Percentiles rank a stretch among this genome's conserved stretches.
Evolutionary conservation across 1,140 invertebrate species (phyloP).

Genomic region (Neodiprion fabricii): DNA sequence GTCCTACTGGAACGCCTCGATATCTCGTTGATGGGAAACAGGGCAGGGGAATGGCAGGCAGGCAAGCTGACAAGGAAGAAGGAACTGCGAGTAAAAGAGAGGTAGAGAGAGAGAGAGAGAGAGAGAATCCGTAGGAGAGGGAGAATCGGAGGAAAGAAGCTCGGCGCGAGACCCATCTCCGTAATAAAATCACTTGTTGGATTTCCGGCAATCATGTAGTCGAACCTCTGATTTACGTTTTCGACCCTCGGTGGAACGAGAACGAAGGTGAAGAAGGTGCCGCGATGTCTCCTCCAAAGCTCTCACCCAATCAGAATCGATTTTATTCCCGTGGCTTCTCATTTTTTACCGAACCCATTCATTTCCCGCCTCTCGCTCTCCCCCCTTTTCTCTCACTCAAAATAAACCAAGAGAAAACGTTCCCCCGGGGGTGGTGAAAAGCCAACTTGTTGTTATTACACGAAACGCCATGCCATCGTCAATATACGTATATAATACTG

Average conservation of each 20-base stretch:
- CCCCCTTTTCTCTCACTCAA: no score
- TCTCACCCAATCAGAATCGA: background rate
- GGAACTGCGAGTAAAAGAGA: background rate
- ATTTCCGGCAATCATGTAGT: constrained; percentile 35
- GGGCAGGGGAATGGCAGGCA: background rate
- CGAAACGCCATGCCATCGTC: background rate
- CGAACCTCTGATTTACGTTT: constrained; percentile 32
- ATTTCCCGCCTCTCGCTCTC: background rate
- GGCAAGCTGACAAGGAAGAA: no score
- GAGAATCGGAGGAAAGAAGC: constrained; percentile 15
- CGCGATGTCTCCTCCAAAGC: background rate
- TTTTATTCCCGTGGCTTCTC: background rate
- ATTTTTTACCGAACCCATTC: background rate
- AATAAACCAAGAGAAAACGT: no score
- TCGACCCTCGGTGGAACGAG: background rate
- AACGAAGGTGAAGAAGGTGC: background rate
- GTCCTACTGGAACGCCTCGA: background rate
- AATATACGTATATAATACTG: background rate
- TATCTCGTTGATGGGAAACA: constrained; percentile 5
- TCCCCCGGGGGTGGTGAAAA: background rate
- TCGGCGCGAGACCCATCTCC: constrained; percentile 27
- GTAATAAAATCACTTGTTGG: constrained; percentile 53
- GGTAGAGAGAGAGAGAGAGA: background rate
- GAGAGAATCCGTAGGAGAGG: background rate
- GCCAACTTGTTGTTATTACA: background rate